Base-by-base conservation (phyloP, 2,797 vertebrate species). In the Spondyliosoma cantharus region DNA sequence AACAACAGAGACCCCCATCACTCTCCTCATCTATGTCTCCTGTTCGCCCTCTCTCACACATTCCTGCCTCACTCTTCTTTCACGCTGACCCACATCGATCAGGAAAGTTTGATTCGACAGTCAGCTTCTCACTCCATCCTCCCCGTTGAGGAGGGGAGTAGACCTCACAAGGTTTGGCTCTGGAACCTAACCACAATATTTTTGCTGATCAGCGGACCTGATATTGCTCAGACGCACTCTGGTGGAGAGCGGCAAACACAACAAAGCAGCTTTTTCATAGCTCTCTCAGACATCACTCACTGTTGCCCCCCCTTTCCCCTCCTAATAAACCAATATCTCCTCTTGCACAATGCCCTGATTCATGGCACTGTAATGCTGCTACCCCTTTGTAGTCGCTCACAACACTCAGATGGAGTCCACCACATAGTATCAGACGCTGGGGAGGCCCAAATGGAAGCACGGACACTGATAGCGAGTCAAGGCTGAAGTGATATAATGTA, bases 1-100 rank as follows among this genome's bases (percentile, higher is more conserved):
- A 93, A 93, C 93, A 94, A 92, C 93, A 94, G 80, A 93, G 87
- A 92, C 87, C 89, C 92, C 88, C 89, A 87, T 91, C 81, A 86
- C 80, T 86, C 78, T 89, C 78, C 70, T 82, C 79, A 77, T 87
- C 76, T 69, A 84, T 64, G 72, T 87, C 83, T 89, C 87, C 84
- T 65, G 82, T 92, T 90, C 85, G 78, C 90, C 78, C 85, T 86
- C 84, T 85, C 82, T 78, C 80, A 60, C 85, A 81, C 87, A 80
- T 74, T 85, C 85, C 76, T 74, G 65, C 70, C 75, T 82, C 69
- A 13, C 42, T 78, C 52, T 48, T 68, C 72, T 61, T 48, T 64
- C 65, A 71, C n/a, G 3, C 58, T 76, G 54, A 78, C 68, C 65
- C 71, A 76, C 67, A 54, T 66, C 19, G 37, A 78, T 65, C 67